Percentiles rank a stretch among this genome's conserved stretches.
Evolutionary conservation across 2,888 invertebrate species (phyloP).

Genomic region (Lasioglossum calceatum): DNA sequence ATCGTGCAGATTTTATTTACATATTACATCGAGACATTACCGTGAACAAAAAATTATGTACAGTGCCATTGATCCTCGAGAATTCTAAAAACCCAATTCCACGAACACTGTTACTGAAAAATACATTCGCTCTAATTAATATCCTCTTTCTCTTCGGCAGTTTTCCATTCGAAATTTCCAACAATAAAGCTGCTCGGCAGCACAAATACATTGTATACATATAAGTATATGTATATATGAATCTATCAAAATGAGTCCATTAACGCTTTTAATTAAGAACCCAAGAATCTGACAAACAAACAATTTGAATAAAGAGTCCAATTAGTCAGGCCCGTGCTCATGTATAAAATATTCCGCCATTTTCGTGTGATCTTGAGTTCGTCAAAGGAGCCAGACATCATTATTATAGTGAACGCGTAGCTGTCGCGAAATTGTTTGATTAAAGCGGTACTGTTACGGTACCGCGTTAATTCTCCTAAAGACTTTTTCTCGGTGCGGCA

Average conservation of each 20-base stretch:
- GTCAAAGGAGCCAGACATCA: background rate
- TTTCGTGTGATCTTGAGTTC: background rate
- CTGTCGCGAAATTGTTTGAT: slow-evolving; percentile 58
- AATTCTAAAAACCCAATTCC: background rate
- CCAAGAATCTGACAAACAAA: background rate
- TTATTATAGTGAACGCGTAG: background rate
- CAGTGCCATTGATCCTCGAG: background rate
- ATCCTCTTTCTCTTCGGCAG: background rate
- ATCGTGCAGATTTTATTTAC: too few species aligned
- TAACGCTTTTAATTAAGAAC: background rate
- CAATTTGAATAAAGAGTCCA: background rate
- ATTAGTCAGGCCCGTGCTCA: background rate
- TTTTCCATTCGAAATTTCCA: background rate
- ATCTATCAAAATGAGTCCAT: background rate
- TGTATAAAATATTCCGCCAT: background rate
- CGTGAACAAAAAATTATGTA: too few species aligned
- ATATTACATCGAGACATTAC: too few species aligned
- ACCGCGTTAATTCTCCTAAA: slow-evolving; percentile 64
- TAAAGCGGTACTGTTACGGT: slow-evolving; percentile 50
- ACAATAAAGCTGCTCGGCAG: background rate
- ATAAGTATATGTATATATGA: too few species aligned
- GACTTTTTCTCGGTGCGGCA: slow-evolving; percentile 25
- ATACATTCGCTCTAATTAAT: background rate
- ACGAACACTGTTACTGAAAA: background rate
- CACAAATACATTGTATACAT: background rate